Evolutionary conservation across 1,140 invertebrate genomes (phyloP).

Genomic region (Mya arenaria): DNA sequence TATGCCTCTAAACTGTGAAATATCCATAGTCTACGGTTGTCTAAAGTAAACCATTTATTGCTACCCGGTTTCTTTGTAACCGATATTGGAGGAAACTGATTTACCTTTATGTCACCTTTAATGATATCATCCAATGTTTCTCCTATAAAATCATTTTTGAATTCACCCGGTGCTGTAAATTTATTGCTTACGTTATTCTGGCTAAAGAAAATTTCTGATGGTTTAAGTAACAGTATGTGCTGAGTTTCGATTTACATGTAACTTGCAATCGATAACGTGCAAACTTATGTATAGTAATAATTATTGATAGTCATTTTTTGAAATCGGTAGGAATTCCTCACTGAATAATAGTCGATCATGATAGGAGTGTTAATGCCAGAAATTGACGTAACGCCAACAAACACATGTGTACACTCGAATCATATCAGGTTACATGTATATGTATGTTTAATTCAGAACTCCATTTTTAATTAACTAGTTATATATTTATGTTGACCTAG

Average conservation of each 20-base stretch:
- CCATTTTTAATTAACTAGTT: too few species aligned
- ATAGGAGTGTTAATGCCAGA: too few species aligned
- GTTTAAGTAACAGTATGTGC: neutral
- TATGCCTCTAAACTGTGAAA: conserved; percentile 13
- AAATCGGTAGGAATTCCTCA: too few species aligned
- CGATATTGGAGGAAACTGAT: neutral
- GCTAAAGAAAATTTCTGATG: conserved; percentile 33
- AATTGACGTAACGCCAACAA: too few species aligned
- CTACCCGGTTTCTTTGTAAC: neutral
- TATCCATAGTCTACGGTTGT: conserved; percentile 37
- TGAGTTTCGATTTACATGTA: neutral
- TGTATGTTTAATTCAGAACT: too few species aligned
- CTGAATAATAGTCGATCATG: too few species aligned
- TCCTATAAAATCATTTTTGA: neutral
- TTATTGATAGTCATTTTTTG: too few species aligned
- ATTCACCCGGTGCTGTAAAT: neutral
- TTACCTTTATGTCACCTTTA: neutral
- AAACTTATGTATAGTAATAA: too few species aligned
- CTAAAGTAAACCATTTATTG: conserved; percentile 26
- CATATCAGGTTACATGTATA: too few species aligned
- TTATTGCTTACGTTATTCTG: conserved; percentile 5
- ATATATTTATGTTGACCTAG: too few species aligned
- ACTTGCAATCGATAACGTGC: too few species aligned
- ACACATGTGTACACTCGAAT: too few species aligned
- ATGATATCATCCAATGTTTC: conserved; percentile 14